phyloP scores from a whole-genome alignment of 2,888 invertebrate genomes.

The Drosophila vallismaia region DNA sequence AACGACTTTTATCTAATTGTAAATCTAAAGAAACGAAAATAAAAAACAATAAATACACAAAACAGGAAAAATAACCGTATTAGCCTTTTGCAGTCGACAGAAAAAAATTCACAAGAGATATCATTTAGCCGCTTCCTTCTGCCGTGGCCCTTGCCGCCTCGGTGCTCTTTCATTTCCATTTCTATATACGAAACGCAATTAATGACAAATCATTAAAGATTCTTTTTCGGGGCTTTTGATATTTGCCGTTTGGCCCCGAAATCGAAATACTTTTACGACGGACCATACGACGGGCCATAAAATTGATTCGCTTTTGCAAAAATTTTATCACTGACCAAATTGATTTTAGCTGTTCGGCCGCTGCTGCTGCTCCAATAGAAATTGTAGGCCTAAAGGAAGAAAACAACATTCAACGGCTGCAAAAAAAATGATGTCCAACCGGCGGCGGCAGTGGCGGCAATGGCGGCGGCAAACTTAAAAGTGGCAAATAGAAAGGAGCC shows the following conservation, averaged over 20 bases:
- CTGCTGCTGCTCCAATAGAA: conserved; percentile 37
- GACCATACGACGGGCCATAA: conserved; percentile 32
- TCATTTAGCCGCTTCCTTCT: conserved; percentile 42
- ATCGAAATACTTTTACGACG: conserved; percentile 67
- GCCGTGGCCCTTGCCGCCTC: conserved; percentile 46
- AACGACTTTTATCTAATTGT: conserved; percentile 75
- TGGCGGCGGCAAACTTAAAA: conserved; percentile 59
- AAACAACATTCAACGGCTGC: conserved; percentile 13
- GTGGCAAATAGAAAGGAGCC: conserved; percentile 76
- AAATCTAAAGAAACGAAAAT: conserved; percentile 63
- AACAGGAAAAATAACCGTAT: conserved; percentile 18
- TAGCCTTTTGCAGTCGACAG: conserved; percentile 34
- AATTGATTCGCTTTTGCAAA: conserved; percentile 52
- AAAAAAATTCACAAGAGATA: conserved; percentile 54
- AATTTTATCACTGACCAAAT: conserved; percentile 52
- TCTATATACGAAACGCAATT: conserved; percentile 79
- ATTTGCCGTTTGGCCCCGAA: conserved; percentile 70
- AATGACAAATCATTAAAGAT: conserved; percentile 82
- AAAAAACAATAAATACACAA: conserved; percentile 14
- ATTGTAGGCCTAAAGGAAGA: conserved; percentile 62
- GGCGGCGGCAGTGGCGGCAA: conserved; percentile 4
- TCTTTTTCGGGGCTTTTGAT: conserved; percentile 79
- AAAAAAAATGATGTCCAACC: conserved; percentile 17
- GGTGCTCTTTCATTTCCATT: conserved; percentile 67
- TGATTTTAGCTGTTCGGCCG: conserved; percentile 48